Evolutionary conservation across 2,888 invertebrate genomes (phyloP), one percentile per base, ranked within the genome.

Genomic region (Rotaria socialis): DNA sequence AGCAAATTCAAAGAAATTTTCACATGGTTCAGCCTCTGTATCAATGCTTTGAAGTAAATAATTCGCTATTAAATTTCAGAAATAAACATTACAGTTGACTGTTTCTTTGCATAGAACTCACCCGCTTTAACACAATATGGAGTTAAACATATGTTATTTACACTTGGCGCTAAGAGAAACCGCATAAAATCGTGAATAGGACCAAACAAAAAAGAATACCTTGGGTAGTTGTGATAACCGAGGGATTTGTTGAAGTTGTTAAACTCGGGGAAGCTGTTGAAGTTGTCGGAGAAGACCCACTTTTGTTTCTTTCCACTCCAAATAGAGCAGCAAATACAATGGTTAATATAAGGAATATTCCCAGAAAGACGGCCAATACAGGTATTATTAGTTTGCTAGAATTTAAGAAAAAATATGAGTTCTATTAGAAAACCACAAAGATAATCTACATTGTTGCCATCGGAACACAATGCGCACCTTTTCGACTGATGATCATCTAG

Each of bases 1-100:
- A n/a, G 84, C 41, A 60, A 87, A 87, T 56, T 84, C 7, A 74
- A 85, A 84, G 24, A 87, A 87, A 80, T 87, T 84, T 16, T 85
- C 87, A 47, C 85, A 80, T 22, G 84, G 67, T 6, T 84, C 14
- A 22, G 24, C 41, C 7, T 16, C 86, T 52, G n/a, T 52, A 52
- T 67, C 27, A 52, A 84, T 35, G 27, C 47, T 86, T 85, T 86
- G 27, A 22, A 67, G 47, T 27, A 84, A 24, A 80, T 47, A 52
- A 35, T 41, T 75, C 41, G 86, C 74, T 85, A 52, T 80, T 43
- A 75, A 85, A 80, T 27, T 35, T 19, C 16, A 67, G 7, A 55
- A 55, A 55, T 22, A 55, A 55, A 5, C 19, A 22, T 22, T 5
- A 55, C 6, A 67, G 35, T 19, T 67, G 3, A 19, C 35, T 35